Percentiles rank a stretch among this genome's conserved stretches.
Conservation (phyloP, 2,888 invertebrate genomes). For the Agonopterix arenella region DNA sequence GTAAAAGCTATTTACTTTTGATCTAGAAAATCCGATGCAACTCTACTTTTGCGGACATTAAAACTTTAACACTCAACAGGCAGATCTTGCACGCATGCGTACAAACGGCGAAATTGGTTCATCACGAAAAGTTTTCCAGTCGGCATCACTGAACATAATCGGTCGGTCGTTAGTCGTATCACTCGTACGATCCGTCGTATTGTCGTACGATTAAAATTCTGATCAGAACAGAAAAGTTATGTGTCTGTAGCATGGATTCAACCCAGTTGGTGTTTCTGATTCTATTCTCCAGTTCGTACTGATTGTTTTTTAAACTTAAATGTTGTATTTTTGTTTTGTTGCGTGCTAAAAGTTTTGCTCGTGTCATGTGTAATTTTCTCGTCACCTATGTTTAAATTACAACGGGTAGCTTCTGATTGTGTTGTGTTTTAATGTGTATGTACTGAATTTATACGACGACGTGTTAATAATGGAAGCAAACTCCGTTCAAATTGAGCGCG, state of each 20-base stretch:
- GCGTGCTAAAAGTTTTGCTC: conserved; percentile 41
- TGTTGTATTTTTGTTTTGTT: conserved; percentile 14
- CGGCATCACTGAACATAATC: conserved; percentile 17
- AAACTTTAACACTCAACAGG: conserved; percentile 27
- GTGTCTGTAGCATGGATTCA: conserved; percentile 42
- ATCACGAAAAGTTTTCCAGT: conserved; percentile 36
- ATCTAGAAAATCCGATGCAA: background rate
- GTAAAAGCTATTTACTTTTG: too few species aligned
- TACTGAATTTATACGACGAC: too few species aligned
- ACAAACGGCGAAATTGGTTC: conserved; percentile 15
- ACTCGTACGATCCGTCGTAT: background rate
- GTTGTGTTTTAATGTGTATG: conserved; percentile 6
- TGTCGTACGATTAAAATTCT: conserved; percentile 3
- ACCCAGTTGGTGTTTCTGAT: conserved; percentile 49
- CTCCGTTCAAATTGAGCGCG: too few species aligned
- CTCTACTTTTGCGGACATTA: background rate
- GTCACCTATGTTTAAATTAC: conserved; percentile 38
- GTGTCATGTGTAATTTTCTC: conserved; percentile 43
- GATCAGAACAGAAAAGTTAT: conserved; percentile 9
- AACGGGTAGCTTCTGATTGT: conserved; percentile 18
- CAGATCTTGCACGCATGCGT: conserved; percentile 35
- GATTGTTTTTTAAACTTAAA: conserved; percentile 22
- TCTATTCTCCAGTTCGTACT: conserved; percentile 58
- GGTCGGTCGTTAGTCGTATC: conserved; percentile 19
- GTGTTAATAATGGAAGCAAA: too few species aligned